phyloP scores from a whole-genome alignment of 35 echinoderm and acorn worm species.

The Amphiura filiformis region DNA sequence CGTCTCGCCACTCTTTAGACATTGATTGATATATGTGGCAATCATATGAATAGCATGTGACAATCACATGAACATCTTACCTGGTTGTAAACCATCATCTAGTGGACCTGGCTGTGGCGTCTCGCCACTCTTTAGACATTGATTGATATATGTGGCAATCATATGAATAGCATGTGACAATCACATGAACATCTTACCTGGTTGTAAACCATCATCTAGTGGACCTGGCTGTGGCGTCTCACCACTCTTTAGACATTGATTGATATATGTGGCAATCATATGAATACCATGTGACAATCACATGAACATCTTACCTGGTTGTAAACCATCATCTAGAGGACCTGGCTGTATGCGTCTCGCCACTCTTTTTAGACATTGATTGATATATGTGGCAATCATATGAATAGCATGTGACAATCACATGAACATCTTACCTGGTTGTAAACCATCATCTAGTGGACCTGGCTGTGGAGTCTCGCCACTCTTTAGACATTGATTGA shows the following conservation, averaged over 20 bases:
- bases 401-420: too few relatives aligned
- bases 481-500: slow-evolving; percentile 71
- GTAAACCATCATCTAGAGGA: slow-evolving; percentile 63
- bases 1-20: slow-evolving; percentile 83
- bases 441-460: slow-evolving; percentile 62
- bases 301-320: slow-evolving; percentile 69
- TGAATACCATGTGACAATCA: too few relatives aligned
- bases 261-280: too few relatives aligned
- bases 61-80: too few relatives aligned
- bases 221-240: slow-evolving; percentile 79
- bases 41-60: too few relatives aligned
- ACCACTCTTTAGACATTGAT: slow-evolving; percentile 76
- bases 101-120: slow-evolving; percentile 70
- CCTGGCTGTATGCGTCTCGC: slow-evolving; percentile 74
- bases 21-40: too few relatives aligned
- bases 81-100: slow-evolving; percentile 65
- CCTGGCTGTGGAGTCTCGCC: slow-evolving; percentile 79
- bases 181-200: slow-evolving; percentile 62
- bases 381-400: too few relatives aligned
- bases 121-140: slow-evolving; percentile 82
- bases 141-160: slow-evolving; percentile 82
- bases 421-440: slow-evolving; percentile 69
- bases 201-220: slow-evolving; percentile 54
- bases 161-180: too few relatives aligned
- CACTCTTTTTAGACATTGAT: too few relatives aligned